A percentile compares a stretch with the other conserved stretches of the same genome.
Conservation (phyloP, 2,888 invertebrate species). For the Danaus chrysippus region DNA sequence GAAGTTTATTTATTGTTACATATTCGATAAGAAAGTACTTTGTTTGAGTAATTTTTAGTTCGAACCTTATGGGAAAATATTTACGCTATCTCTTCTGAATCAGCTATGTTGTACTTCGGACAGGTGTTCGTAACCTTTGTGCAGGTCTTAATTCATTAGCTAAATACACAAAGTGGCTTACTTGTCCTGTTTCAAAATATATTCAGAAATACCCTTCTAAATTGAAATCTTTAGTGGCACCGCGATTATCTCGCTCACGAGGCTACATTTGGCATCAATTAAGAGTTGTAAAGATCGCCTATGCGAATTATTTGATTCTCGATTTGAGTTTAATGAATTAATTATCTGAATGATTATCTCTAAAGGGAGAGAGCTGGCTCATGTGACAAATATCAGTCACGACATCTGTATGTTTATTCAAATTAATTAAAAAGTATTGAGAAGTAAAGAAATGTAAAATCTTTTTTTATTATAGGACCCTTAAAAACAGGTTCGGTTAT, state of each 20-base stretch:
- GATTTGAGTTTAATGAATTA: slow-evolving; percentile 68
- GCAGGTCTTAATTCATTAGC: slow-evolving; percentile 55
- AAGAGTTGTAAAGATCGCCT: slow-evolving; percentile 72
- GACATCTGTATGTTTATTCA: neutral
- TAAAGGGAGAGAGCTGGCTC: slow-evolving; percentile 35
- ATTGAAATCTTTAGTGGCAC: slow-evolving; percentile 72
- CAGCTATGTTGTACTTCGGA: slow-evolving; percentile 16
- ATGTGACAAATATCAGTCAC: slow-evolving; percentile 26
- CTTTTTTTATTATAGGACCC: too few species aligned
- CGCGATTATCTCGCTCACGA: slow-evolving; percentile 77
- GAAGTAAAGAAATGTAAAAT: too few species aligned
- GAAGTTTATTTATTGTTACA: too few species aligned
- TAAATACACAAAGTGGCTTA: slow-evolving; percentile 47
- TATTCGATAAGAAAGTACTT: too few species aligned
- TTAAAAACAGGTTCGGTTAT: too few species aligned
- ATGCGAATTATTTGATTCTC: slow-evolving; percentile 66
- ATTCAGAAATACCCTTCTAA: slow-evolving; percentile 71
- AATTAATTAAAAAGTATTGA: neutral
- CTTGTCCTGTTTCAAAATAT: slow-evolving; percentile 55
- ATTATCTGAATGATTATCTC: slow-evolving; percentile 50
- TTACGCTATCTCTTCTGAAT: neutral
- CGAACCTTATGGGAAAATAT: neutral
- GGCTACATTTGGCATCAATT: slow-evolving; percentile 66
- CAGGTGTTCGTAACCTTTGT: slow-evolving; percentile 33
- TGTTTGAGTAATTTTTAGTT: neutral